A percentile compares a stretch with the other conserved stretches of the same genome.
Conservation (phyloP, 1,140 invertebrate genomes). For the Drosophila truncata region DNA sequence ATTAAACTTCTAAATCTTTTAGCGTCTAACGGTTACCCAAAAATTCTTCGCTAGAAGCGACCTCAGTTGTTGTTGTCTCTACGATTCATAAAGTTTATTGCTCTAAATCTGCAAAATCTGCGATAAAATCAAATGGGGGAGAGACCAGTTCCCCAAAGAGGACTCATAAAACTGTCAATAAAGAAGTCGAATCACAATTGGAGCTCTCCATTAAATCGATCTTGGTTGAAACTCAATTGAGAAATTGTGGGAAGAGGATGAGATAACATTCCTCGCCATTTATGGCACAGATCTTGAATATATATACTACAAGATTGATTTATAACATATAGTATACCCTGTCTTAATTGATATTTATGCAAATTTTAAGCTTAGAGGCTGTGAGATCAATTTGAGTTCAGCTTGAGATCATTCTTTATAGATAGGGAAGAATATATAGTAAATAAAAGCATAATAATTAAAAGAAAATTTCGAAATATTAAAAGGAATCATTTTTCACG, state of each 20-base stretch:
- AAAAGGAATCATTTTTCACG: neutral
- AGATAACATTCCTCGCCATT: constrained; percentile 8
- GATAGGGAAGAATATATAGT: no score
- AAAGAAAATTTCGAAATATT: neutral
- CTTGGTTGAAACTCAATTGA: constrained; percentile 44
- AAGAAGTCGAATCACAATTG: constrained; percentile 12
- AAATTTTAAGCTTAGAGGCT: constrained; percentile 8
- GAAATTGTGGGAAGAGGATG: neutral
- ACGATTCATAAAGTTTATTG: constrained; percentile 76
- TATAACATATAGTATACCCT: constrained; percentile 3
- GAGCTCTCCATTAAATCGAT: constrained; percentile 20
- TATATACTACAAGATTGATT: constrained; percentile 9
- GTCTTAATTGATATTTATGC: constrained; percentile 43
- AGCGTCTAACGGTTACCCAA: constrained; percentile 29
- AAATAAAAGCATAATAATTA: no score
- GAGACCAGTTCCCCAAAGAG: constrained; percentile 18
- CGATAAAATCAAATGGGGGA: constrained; percentile 46
- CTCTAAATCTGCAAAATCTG: constrained; percentile 55
- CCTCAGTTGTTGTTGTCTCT: neutral
- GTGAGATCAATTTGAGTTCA: neutral
- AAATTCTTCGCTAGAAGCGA: constrained; percentile 5
- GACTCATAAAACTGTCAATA: constrained; percentile 26
- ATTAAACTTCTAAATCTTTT: constrained; percentile 35
- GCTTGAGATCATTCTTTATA: constrained; percentile 3
- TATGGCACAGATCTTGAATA: neutral